Evolutionary conservation across 2,113 vertebrate species (phyloP).

Genomic region (Plestiodon gilberti): DNA sequence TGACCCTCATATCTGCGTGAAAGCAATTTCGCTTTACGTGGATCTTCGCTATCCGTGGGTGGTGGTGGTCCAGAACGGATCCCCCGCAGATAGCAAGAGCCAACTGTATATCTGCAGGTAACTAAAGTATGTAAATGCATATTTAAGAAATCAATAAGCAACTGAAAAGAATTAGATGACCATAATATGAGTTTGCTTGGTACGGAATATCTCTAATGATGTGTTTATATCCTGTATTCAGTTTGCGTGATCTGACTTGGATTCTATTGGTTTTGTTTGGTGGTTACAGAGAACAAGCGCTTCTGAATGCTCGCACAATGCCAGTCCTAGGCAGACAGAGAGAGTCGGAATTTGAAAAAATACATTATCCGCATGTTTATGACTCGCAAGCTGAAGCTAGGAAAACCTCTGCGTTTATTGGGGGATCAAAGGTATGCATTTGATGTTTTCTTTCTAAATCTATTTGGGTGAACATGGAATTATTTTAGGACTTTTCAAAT

Average conservation of each 20-base stretch:
- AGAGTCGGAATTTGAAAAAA: slow-evolving; percentile 79
- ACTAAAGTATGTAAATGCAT: no score
- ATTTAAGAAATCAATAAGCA: no score
- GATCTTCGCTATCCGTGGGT: no score
- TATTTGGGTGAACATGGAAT: slow-evolving; percentile 26
- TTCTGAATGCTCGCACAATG: slow-evolving; percentile 83
- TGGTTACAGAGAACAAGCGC: slow-evolving; percentile 87
- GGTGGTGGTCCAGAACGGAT: no score
- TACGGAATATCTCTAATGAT: no score
- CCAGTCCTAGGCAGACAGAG: slow-evolving; percentile 84
- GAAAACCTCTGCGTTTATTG: slow-evolving; percentile 92
- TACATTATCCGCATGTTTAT: slow-evolving; percentile 93
- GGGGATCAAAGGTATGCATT: slow-evolving; percentile 90
- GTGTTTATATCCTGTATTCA: no score
- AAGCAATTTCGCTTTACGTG: no score
- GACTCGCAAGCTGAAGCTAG: slow-evolving; percentile 90
- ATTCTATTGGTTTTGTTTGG: slow-evolving; percentile 34
- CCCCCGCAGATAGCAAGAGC: no score
- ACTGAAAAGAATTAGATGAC: no score
- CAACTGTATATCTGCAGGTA: no score
- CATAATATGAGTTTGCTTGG: neutral
- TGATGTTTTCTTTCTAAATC: slow-evolving; percentile 19
- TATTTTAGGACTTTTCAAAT: slow-evolving; percentile 1
- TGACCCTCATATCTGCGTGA: no score
- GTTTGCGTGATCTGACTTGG: neutral